phyloP scores from a whole-genome alignment of 2,113 vertebrate genomes.

The Sander lucioperca region DNA sequence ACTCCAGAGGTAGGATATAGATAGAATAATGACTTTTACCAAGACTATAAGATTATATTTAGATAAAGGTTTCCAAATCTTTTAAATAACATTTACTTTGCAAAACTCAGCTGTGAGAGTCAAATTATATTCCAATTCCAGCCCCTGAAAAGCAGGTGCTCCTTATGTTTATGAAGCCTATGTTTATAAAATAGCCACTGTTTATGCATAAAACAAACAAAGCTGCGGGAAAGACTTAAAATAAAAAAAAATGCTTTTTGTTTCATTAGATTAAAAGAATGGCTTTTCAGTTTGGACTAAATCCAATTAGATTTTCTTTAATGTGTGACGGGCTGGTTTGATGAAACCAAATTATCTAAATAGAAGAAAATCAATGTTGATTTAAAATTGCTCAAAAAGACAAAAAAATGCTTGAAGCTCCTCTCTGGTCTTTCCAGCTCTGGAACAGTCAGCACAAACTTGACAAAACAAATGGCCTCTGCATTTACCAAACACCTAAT shows the following conservation, averaged over 20 bases:
- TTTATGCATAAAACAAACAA: slow-evolving; percentile 31
- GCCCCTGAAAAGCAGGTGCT: background rate
- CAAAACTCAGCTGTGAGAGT: background rate
- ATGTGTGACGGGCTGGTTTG: slow-evolving; percentile 8
- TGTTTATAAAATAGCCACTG: slow-evolving; percentile 22
- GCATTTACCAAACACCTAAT: slow-evolving; percentile 12
- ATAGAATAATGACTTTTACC: background rate
- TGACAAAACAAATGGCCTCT: slow-evolving; percentile 35
- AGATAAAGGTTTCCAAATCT: slow-evolving; percentile 3
- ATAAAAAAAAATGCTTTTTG: background rate
- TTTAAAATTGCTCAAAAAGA: slow-evolving; percentile 28
- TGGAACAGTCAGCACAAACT: slow-evolving; percentile 23
- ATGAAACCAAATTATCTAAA: slow-evolving; percentile 38
- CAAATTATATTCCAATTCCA: background rate
- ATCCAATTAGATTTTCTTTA: slow-evolving; percentile 14
- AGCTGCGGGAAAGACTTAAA: background rate
- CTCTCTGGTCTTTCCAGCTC: background rate
- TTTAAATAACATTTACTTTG: slow-evolving; percentile 13
- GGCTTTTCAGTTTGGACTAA: slow-evolving; percentile 9
- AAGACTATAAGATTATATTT: slow-evolving; percentile 26
- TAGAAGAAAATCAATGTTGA: slow-evolving; percentile 44
- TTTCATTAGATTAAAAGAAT: slow-evolving; percentile 26
- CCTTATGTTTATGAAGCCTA: background rate
- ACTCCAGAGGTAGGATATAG: background rate
- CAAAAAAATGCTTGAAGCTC: background rate